phyloP scores from a whole-genome alignment of 1,140 invertebrate genomes.

The Dreissena polymorpha region DNA sequence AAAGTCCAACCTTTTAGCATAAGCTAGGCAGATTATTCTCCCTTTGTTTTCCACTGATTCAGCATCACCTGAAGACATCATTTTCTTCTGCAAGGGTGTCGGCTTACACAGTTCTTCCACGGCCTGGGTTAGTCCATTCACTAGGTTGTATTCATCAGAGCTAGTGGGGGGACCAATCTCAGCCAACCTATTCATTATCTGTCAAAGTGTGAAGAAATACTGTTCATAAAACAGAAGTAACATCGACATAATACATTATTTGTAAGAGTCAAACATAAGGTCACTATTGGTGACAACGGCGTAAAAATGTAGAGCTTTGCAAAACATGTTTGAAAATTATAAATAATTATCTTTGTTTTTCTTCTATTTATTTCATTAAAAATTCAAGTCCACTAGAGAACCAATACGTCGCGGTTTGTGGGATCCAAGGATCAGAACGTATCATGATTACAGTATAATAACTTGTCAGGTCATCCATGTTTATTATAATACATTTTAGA shows the following conservation, averaged over 20 bases:
- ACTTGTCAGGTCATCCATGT: too few species aligned
- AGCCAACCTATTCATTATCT: slow-evolving; percentile 76
- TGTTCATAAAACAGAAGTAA: background rate
- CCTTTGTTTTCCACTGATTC: slow-evolving; percentile 84
- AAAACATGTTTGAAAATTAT: slow-evolving; percentile 10
- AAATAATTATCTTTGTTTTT: background rate
- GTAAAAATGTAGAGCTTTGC: background rate
- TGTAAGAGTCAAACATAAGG: too few species aligned
- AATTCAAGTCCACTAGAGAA: too few species aligned
- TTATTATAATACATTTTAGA: too few species aligned
- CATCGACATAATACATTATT: background rate
- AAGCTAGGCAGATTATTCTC: slow-evolving; percentile 93
- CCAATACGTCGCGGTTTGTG: too few species aligned
- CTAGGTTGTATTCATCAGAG: slow-evolving; percentile 84
- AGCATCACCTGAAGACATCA: slow-evolving; percentile 83
- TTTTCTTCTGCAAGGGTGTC: slow-evolving; percentile 86
- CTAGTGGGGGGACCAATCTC: slow-evolving; percentile 85
- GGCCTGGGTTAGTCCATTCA: slow-evolving; percentile 92
- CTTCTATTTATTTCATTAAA: too few species aligned
- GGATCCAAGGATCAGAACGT: too few species aligned
- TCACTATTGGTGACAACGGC: background rate
- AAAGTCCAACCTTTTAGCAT: slow-evolving; percentile 84
- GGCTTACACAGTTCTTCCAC: slow-evolving; percentile 92
- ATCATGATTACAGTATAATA: too few species aligned
- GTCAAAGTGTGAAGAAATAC: background rate